Percentiles rank a stretch among this genome's conserved stretches.
Evolutionary conservation across 2,113 vertebrate genomes (phyloP).

Genomic region (Syrmaticus mikado): DNA sequence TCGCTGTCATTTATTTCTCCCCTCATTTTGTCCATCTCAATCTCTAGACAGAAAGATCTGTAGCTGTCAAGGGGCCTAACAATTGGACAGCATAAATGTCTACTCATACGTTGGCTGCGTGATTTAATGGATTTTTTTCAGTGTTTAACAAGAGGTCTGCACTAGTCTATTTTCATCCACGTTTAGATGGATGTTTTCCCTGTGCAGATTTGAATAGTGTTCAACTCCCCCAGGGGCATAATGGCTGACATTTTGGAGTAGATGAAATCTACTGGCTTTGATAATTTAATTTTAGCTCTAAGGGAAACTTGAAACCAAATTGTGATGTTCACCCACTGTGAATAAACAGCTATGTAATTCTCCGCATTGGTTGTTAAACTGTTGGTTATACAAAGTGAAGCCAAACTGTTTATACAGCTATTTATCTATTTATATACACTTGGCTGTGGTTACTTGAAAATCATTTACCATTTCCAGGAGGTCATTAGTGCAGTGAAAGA

Average conservation of each 20-base stretch:
- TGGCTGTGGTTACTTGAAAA: not conserved
- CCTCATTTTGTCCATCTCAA: not conserved
- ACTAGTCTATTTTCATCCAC: not conserved
- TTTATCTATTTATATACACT: slow-evolving; percentile 8
- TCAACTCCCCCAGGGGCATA: not conserved
- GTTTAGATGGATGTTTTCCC: not conserved
- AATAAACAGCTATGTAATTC: not conserved
- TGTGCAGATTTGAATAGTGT: not conserved
- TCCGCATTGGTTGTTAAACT: not conserved
- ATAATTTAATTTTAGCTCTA: not conserved
- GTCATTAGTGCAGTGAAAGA: not conserved
- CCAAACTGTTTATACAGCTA: not conserved
- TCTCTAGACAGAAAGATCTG: not conserved
- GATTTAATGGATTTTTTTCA: not conserved
- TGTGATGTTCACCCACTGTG: not conserved
- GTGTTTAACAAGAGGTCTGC: not conserved
- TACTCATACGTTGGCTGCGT: not conserved
- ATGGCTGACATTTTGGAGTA: not conserved
- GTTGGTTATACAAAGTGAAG: not conserved
- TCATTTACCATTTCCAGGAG: not conserved
- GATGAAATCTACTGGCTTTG: not conserved
- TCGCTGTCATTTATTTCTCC: not conserved
- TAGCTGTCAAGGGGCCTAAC: not conserved
- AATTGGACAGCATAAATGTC: not conserved
- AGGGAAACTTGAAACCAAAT: not conserved